A percentile compares a stretch with the other conserved stretches of the same genome.
These are phyloP conservation scores for Drosophila kambysellisi DNA, from an alignment of 2,888 invertebrate genomes.

Conservation along the genomic window DNA sequence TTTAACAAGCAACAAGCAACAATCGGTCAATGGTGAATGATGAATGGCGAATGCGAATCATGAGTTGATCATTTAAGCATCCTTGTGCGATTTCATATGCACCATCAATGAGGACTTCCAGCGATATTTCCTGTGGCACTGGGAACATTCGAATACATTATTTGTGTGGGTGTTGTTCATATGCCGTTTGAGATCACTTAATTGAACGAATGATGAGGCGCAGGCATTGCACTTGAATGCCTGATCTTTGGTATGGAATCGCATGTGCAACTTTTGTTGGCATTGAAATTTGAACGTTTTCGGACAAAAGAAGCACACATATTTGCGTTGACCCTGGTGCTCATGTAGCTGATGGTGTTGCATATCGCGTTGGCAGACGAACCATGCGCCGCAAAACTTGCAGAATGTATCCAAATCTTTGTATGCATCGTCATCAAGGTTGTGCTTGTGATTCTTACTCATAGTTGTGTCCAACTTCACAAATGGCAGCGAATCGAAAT, in stretches of 20 bases:
- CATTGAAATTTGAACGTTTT: neutral
- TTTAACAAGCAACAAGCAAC: no score
- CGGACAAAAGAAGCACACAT: neutral
- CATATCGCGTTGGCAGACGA: neutral
- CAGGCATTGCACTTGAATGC: fast-evolving
- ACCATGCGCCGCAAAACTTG: neutral
- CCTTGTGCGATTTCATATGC: neutral
- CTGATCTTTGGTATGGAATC: neutral
- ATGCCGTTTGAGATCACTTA: neutral
- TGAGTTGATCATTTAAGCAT: no score
- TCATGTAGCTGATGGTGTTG: neutral
- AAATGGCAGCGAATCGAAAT: neutral
- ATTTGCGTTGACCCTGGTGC: neutral
- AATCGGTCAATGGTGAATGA: no score
- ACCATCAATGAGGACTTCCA: fast-evolving
- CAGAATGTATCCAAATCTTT: neutral
- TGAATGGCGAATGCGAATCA: no score
- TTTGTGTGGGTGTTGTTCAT: neutral
- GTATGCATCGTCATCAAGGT: neutral
- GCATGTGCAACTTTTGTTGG: fast-evolving
- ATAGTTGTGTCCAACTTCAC: neutral
- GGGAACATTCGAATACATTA: neutral
- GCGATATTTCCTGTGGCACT: neutral
- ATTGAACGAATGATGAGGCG: fast-evolving
- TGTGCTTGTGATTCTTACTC: neutral